These are phyloP conservation scores for Sminthurides aquaticus DNA, from an alignment of 2,888 invertebrate species.

Conservation along the genomic window DNA sequence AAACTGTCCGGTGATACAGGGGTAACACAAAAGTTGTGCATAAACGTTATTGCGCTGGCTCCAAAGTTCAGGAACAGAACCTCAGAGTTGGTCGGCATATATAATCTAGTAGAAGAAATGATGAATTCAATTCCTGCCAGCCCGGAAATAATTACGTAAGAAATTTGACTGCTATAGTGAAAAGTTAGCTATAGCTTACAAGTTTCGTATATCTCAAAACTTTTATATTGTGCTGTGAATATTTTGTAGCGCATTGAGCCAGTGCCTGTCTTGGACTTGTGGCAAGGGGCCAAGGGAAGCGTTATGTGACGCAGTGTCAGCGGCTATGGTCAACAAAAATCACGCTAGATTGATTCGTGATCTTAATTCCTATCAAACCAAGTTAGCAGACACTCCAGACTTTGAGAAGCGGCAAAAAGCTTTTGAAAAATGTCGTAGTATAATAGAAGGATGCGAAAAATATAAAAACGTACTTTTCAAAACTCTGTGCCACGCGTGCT, in stretches of 20 bases:
- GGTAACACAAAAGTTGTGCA: constrained; percentile 12
- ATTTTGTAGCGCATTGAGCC: constrained; percentile 10
- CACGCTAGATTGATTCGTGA: constrained; percentile 12
- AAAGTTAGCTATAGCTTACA: background rate
- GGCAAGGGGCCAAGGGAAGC: constrained; percentile 20
- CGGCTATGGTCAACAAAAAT: constrained; percentile 14
- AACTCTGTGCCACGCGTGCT: constrained; percentile 10
- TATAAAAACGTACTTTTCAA: constrained; percentile 14
- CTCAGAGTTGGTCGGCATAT: constrained; percentile 9
- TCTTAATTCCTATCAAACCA: constrained; percentile 12
- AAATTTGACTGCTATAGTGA: no score
- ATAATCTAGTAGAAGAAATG: constrained; percentile 16
- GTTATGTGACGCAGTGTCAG: constrained; percentile 8
- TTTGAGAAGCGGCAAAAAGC: constrained; percentile 13
- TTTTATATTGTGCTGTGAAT: background rate
- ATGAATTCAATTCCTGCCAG: background rate
- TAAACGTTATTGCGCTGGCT: constrained; percentile 6
- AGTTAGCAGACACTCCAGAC: constrained; percentile 10
- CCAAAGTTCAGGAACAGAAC: constrained; percentile 14
- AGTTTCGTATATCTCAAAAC: no score
- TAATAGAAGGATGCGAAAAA: background rate
- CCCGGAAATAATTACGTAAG: background rate
- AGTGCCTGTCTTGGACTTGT: constrained; percentile 12
- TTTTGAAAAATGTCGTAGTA: constrained; percentile 9
- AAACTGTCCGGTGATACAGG: constrained; percentile 2